A percentile compares a stretch with the other conserved stretches of the same genome.
Evolutionary conservation across 1,140 invertebrate species (phyloP).

Genomic region (Drosophila oshimai): DNA sequence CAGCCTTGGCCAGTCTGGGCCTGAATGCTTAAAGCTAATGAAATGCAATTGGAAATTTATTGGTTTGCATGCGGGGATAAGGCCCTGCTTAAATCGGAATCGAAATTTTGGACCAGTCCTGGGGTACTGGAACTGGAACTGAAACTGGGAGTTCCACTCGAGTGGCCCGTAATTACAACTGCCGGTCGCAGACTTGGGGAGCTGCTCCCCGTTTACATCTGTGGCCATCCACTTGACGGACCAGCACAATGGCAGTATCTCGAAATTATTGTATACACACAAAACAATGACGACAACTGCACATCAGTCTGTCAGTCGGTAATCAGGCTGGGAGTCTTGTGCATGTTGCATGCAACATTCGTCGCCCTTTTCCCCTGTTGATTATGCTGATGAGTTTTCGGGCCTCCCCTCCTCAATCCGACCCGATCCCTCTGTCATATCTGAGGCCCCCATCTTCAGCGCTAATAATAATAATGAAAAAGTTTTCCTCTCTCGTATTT

Average conservation of each 20-base stretch:
- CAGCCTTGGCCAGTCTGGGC: conserved; percentile 13
- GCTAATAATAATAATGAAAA: conserved; percentile 61
- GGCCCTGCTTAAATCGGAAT: conserved; percentile 1
- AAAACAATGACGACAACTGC: conserved; percentile 47
- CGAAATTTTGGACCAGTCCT: neutral
- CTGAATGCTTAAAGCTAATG: conserved; percentile 36
- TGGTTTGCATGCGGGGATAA: conserved; percentile 36
- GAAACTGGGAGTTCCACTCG: conserved; percentile 38
- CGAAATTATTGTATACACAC: conserved; percentile 44
- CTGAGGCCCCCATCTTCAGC: conserved; percentile 32
- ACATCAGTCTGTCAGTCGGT: conserved; percentile 32
- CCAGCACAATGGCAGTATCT: conserved; percentile 37
- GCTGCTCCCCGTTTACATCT: conserved; percentile 13
- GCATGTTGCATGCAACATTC: conserved; percentile 57
- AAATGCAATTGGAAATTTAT: conserved; percentile 61
- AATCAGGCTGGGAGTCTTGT: conserved; percentile 31
- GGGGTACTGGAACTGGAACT: neutral
- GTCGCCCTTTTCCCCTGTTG: conserved; percentile 33
- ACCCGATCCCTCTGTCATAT: conserved; percentile 1
- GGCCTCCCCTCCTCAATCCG: neutral
- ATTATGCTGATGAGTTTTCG: conserved; percentile 60
- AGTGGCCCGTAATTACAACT: conserved; percentile 45
- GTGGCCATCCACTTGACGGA: conserved; percentile 41
- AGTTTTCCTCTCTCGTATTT: conserved; percentile 18
- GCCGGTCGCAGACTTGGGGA: conserved; percentile 9